Base-by-base conservation (phyloP, 2,888 invertebrate genomes). In the Xylota sylvarum region DNA sequence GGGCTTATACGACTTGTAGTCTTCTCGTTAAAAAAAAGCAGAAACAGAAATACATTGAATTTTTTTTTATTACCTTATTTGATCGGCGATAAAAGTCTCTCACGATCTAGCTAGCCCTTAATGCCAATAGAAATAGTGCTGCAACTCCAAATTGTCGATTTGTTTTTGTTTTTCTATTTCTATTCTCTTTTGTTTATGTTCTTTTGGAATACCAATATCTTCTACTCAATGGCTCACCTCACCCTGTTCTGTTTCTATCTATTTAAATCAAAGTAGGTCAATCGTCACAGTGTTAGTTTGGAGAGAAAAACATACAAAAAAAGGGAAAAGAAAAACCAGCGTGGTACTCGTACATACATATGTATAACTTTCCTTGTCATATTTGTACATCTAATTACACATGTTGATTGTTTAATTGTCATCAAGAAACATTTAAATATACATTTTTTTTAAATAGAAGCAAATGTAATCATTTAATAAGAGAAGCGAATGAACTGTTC, bases 211-310 rank as follows among this genome's bases (percentile, higher is more conserved):
- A 52, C 17, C 56, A 43, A n/a, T 50, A 19, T 10, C 27, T 50
- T 52, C 23, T 40, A 12, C 27, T 37, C 12, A 37, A 37, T 14
- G 14, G 19, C 32, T 17, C 12, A 40, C 50, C 62, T 62, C 60
- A 62, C 60, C 62, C 50, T 73, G 27, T 14, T 48, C 50, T 14
- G 30, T 48, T 50, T 62, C 50, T 73, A 50, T 70, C 32, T 56
- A 52, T 37, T 62, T 40, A 73, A 73, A 73, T 52, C 14, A 62
- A 73, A 60, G 50, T 73, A 17, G 60, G 73, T 73, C 73, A 73
- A 58, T 60, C 48, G 60, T 52, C 52, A 58, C 50, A 55, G 78
- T 79, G 79, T 70, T 56, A 60, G 73, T 73, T 60, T 58, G 14
- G 4, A 40, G 50, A 19, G 35, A 67, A 64, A 56, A 60, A 50